phyloP scores from a whole-genome alignment of 2,113 vertebrate species.

The Zosterops borbonicus region DNA sequence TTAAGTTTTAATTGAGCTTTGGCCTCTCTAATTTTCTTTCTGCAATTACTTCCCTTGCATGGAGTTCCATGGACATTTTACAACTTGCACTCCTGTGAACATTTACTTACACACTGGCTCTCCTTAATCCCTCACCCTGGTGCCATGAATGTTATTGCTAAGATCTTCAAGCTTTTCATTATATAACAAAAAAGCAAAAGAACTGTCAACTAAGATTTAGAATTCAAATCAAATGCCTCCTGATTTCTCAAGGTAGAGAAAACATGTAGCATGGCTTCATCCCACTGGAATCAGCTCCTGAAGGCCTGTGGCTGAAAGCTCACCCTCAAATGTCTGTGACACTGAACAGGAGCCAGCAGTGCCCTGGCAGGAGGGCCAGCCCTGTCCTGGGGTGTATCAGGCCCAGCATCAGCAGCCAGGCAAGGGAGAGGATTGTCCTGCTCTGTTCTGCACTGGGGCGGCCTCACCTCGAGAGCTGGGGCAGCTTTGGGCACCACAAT shows the following conservation, averaged over 20 bases:
- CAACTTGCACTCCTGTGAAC: neutral
- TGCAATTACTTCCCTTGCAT: neutral
- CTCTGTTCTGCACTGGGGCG: neutral
- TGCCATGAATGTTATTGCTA: neutral
- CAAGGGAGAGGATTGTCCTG: neutral
- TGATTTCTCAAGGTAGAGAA: neutral
- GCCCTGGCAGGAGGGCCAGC: neutral
- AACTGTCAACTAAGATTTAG: neutral
- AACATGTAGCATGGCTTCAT: neutral
- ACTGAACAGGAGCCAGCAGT: neutral
- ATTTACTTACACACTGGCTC: neutral
- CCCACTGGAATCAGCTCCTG: neutral
- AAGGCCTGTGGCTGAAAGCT: neutral
- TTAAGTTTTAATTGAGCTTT: neutral
- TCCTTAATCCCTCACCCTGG: neutral
- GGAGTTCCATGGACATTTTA: neutral
- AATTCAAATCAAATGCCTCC: neutral
- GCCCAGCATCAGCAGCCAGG: accelerated
- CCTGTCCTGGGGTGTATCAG: neutral
- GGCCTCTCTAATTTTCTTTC: neutral
- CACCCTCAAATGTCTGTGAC: neutral
- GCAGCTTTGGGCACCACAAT: neutral
- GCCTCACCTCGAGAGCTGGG: neutral
- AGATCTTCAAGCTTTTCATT: neutral
- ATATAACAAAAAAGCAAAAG: neutral